These are phyloP conservation scores for Atlantisia rogersi DNA, from an alignment of 2,113 vertebrate species.

Conservation along the genomic window DNA sequence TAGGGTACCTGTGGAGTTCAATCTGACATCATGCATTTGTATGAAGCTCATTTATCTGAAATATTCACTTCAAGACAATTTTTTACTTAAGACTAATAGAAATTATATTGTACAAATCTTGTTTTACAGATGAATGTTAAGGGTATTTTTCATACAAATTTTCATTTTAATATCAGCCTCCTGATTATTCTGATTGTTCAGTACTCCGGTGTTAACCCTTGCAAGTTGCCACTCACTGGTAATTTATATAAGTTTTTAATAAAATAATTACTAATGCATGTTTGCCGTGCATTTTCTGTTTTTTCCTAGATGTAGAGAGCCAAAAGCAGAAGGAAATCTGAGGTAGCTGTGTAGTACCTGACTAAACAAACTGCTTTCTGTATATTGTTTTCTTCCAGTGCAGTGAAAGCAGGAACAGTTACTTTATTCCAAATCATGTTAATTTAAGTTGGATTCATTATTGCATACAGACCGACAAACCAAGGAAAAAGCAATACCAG, in stretches of 20 bases:
- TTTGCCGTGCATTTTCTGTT: neutral
- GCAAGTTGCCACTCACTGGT: neutral
- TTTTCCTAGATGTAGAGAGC: neutral
- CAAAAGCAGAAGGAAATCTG: neutral
- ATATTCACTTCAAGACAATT: neutral
- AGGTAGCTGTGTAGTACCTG: neutral
- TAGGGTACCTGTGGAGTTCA: neutral
- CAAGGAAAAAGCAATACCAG: neutral
- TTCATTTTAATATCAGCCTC: neutral
- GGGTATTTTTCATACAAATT: neutral
- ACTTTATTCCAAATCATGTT: neutral
- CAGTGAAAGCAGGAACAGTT: neutral
- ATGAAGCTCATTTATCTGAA: neutral
- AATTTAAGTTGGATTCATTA: neutral
- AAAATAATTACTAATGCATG: neutral
- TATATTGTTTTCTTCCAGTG: neutral
- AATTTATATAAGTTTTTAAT: neutral
- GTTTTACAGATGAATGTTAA: neutral
- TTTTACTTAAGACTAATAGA: neutral
- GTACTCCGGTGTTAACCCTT: neutral
- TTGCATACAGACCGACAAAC: neutral
- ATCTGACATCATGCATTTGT: neutral
- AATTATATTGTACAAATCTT: neutral
- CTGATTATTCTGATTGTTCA: neutral
- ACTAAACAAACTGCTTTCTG: neutral